Base-by-base conservation (phyloP, 2,113 vertebrate species). In the Alligator sinensis region DNA sequence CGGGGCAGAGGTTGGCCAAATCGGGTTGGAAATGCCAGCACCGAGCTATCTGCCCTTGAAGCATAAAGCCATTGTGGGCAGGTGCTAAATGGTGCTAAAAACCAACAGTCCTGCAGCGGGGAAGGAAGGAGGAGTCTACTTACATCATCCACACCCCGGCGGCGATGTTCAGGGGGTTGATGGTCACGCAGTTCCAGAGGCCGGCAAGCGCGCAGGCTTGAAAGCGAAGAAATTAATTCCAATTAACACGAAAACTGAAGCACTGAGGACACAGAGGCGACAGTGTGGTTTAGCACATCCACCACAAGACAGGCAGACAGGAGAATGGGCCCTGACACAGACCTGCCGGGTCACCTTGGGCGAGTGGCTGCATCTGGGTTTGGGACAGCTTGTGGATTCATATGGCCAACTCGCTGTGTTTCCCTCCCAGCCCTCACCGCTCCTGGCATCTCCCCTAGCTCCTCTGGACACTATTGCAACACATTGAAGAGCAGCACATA, bases 111-210 rank as follows among this genome's bases (percentile, higher is more conserved):
- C 75, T 95, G 92, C 1, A 0, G 72, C 38, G 87, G 60, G 12
- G 66, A 11, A 11, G 38, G 2, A 11, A 34, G 30, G 30, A 11
- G 8, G 64, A 27, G 21, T 68, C 77, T 81, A 98, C 99, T 99
- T 98, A 99, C 99, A 99, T 98, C 99, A 99, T 99, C 99, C 99
- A 99, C 47, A 99, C 99, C 5, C 99, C 99, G 0, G 99, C 99
- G 0, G 98, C 99, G 0, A 99, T 99, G 97, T 99, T 99, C 96
- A 99, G 96, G 47, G 99, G 99, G 96, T 99, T 98, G 94, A 99
- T 97, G 47, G 99, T 99, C 95, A 99, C 96, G 24, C 99, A 99
- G 97, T 97, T 99, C 98, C 99, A 99, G 88, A 99, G 98, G 90
- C 99, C 99, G 2, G 98, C 94, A 6, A 98, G 74, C 58, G 99